A percentile compares a stretch with the other conserved stretches of the same genome.
Evolutionary conservation across 2,797 vertebrate genomes (phyloP).

Genomic region (Pipistrellus nathusii): DNA sequence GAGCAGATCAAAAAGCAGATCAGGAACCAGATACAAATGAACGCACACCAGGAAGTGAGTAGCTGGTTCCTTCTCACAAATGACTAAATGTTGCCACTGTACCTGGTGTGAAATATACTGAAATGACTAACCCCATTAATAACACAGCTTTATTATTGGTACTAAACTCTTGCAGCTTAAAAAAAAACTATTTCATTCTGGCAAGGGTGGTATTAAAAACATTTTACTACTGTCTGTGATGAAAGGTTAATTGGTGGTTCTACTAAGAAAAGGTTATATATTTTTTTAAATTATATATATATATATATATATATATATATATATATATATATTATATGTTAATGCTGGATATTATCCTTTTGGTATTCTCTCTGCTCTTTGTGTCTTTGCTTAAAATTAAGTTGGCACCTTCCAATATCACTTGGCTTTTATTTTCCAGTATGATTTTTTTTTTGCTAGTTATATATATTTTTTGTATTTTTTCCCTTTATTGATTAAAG

Average conservation of each 20-base stretch:
- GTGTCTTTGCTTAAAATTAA: conserved; percentile 27
- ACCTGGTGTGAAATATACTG: conserved; percentile 52
- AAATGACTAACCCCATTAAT: conserved; percentile 81
- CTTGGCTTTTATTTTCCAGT: not conserved
- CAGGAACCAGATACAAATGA: conserved; percentile 82
- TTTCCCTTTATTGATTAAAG: too few relatives aligned
- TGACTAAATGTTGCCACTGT: conserved; percentile 66
- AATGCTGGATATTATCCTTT: conserved; percentile 33
- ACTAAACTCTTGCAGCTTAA: conserved; percentile 63
- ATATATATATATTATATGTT: not conserved
- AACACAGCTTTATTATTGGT: conserved; percentile 40
- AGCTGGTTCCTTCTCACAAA: conserved; percentile 79
- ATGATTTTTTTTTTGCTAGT: not conserved
- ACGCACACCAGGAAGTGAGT: conserved; percentile 87
- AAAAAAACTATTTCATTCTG: conserved; percentile 80
- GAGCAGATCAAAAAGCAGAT: conserved; percentile 84
- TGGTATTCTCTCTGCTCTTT: conserved; percentile 48
- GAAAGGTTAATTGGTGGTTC: conserved; percentile 53
- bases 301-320: not conserved
- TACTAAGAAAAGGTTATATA: not conserved
- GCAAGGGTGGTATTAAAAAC: conserved; percentile 44
- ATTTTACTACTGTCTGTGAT: not conserved
- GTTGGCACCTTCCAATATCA: conserved; percentile 8
- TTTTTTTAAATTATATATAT: not conserved
- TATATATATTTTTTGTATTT: too few relatives aligned